Base-by-base conservation (phyloP, 2,888 invertebrate genomes). In the Thalpophila matura region DNA sequence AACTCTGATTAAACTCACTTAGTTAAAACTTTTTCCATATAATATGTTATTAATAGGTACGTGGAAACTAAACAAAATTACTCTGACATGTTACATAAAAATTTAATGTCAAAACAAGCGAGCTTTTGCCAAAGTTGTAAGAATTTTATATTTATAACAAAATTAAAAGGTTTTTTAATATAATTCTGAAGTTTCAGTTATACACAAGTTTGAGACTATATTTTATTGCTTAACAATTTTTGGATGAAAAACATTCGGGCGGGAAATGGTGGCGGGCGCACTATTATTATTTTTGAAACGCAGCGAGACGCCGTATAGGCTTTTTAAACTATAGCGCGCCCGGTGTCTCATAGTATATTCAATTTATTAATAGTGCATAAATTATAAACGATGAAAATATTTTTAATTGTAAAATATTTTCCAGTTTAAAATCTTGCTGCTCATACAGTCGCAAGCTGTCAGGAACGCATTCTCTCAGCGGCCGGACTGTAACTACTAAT, bases 141-240 rank as follows among this genome's bases (percentile, higher is more conserved):
- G n/a, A 18, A 12, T 10, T 38, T 31, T n/a, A 16, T 45, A 14
- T 55, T 38, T 18, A 14, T 7, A 33, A 33, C 12, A 38, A 45
- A 49, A 58, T 65, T n/a, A 27, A 49, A 49, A 50, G 24, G 14
- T 16, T 49, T 47, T 33, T 20, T 10, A 50, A 59, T 50, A 35
- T 16, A 42, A 68, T 40, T 37, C 24, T 10, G 18, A 35, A 68
- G 26, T 50, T 45, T 18, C 12, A 7, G 26, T 22, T 20, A 18
- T 18, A 27, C 22, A 10, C 38, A 50, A 50, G 38, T 68, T 50
- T 49, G 2, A 18, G n/a, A 50, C 40, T 59, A 20, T 50, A 45
- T 50, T 45, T 58, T 50, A 67, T 43, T 49, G 16, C 31, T n/a
- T 1, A 24, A 24, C 14, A 14, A 22, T 49, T 45, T 58, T 68